A percentile compares a stretch with the other conserved stretches of the same genome.
These are phyloP conservation scores for Caenorhabditis briggsae DNA, from an alignment of 1,140 invertebrate species.

Conservation along the genomic window DNA sequence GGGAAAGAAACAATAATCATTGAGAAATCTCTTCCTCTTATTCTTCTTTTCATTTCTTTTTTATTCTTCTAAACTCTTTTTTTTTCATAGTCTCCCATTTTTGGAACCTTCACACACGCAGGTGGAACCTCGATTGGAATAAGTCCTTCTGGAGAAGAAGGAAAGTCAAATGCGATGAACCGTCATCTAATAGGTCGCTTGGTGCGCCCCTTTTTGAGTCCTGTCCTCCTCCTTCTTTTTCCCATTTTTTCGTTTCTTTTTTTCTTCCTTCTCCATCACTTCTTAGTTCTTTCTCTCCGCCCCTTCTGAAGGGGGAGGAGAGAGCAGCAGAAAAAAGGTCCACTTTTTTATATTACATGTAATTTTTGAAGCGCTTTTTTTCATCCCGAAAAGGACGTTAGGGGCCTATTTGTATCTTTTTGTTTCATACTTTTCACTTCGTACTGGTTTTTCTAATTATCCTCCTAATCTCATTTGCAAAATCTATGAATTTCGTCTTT, in stretches of 20 bases:
- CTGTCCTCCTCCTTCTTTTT: conserved; percentile 42
- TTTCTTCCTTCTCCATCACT: conserved; percentile 40
- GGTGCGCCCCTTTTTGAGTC: background rate
- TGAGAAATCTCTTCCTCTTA: conserved; percentile 8
- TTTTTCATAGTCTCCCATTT: background rate
- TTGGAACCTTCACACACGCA: background rate
- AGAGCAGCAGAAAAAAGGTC: conserved; percentile 38
- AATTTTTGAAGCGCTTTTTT: conserved; percentile 30
- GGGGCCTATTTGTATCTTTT: background rate
- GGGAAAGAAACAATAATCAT: conserved; percentile 41
- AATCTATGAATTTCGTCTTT: no score
- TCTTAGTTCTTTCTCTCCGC: conserved; percentile 20
- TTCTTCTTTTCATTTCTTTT: background rate
- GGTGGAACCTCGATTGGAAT: background rate
- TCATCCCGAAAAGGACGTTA: background rate
- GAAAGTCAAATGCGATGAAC: conserved; percentile 34
- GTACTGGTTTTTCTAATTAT: background rate
- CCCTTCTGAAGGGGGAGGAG: background rate
- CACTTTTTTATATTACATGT: conserved; percentile 46
- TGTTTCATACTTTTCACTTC: background rate
- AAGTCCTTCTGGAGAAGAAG: conserved; percentile 7
- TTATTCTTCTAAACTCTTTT: background rate
- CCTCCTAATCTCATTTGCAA: background rate
- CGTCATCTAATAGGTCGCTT: conserved; percentile 52
- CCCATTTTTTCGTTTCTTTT: background rate